phyloP scores from a whole-genome alignment of 2,113 vertebrate genomes.

The Paradoxurus hermaphroditus region DNA sequence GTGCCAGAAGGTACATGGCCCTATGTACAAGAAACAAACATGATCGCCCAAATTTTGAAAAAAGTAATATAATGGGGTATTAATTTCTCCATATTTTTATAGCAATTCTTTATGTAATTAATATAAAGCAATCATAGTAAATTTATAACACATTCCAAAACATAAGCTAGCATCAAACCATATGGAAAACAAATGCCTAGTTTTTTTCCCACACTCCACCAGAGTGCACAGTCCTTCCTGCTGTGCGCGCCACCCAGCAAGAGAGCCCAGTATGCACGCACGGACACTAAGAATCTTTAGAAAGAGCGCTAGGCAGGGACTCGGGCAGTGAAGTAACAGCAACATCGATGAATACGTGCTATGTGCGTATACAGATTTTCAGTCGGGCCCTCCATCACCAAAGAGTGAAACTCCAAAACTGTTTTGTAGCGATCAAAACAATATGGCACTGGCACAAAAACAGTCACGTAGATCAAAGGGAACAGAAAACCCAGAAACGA shows the following conservation, averaged over 20 bases:
- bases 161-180: not conserved
- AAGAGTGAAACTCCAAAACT: not conserved
- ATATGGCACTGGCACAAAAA: not conserved
- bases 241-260: not conserved
- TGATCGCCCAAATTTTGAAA: not conserved
- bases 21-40: not conserved
- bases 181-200: not conserved
- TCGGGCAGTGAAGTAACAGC: not conserved
- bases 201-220: not conserved
- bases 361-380: not conserved
- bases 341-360: not conserved
- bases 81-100: not conserved
- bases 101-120: not conserved
- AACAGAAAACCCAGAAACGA: not conserved
- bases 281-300: not conserved
- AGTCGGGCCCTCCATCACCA: not conserved
- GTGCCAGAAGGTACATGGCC: not conserved
- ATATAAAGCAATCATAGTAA: not conserved
- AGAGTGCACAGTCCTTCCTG: not conserved
- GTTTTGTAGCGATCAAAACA: not conserved
- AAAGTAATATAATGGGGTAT: not conserved
- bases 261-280: not conserved
- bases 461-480: not conserved
- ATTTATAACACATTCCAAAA: not conserved
- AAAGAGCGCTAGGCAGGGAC: not conserved